Conservation (phyloP, 2,113 vertebrate genomes). For the Tachysurus vachellii region DNA sequence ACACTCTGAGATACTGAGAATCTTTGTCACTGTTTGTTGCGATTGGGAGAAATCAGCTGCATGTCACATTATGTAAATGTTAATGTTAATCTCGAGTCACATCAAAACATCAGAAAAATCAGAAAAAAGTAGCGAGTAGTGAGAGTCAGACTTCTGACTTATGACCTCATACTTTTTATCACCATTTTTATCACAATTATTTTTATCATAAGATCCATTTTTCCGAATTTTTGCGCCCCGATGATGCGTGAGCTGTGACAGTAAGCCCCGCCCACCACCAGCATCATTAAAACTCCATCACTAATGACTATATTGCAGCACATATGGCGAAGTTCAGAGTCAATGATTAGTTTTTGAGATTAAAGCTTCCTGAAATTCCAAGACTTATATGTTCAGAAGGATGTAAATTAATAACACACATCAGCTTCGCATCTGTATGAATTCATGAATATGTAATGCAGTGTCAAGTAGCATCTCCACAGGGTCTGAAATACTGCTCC, state of each 20-base stretch:
- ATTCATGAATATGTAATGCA: conserved; percentile 35
- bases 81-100: no score
- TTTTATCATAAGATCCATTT: neutral
- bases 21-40: no score
- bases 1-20: no score
- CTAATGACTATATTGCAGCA: neutral
- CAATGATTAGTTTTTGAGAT: conserved; percentile 1
- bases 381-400: neutral
- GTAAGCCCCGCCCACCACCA: neutral
- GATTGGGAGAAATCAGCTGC: no score
- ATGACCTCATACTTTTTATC: neutral
- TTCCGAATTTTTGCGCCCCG: neutral
- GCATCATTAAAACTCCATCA: neutral
- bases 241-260: conserved; percentile 21
- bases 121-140: no score
- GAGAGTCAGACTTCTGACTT: neutral
- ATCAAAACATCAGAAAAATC: no score
- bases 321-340: neutral
- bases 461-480: neutral
- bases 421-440: conserved; percentile 13
- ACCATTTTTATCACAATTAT: neutral
- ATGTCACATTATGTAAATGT: no score
- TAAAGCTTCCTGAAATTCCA: conserved; percentile 13
- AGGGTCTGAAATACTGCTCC: neutral
- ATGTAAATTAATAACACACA: conserved; percentile 50